Percentiles rank a stretch among this genome's conserved stretches.
phyloP scores from a whole-genome alignment of 2,888 invertebrate genomes.

The Agelastica alni region DNA sequence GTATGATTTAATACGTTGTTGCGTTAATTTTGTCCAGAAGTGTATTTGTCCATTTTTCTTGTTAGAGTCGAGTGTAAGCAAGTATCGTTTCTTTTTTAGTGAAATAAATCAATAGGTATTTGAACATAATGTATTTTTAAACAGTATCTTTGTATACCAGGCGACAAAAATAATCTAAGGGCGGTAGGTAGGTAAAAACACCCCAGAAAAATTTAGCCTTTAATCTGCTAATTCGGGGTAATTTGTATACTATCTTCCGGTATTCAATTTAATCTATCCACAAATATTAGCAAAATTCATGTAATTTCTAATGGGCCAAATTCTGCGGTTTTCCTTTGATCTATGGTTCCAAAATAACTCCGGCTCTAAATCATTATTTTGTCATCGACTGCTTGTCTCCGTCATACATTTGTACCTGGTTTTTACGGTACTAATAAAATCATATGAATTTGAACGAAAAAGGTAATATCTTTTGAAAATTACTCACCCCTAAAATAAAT shows the following conservation, averaged over 20 bases:
- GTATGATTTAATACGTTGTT: no score
- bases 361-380: conserved; percentile 11
- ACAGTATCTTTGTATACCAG: neutral
- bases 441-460: no score
- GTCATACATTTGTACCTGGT: neutral
- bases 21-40: no score
- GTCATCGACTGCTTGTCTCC: conserved; percentile 8
- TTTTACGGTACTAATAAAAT: no score
- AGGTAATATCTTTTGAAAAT: no score
- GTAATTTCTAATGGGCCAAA: conserved; percentile 12
- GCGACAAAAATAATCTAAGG: conserved; percentile 20
- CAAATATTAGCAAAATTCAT: conserved; percentile 22
- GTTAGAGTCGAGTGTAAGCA: no score
- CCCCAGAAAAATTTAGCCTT: conserved; percentile 11
- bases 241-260: conserved; percentile 14
- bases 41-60: no score
- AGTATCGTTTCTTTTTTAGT: no score
- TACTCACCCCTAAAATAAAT: no score
- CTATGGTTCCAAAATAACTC: conserved; percentile 4
- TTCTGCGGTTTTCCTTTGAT: conserved; percentile 10
- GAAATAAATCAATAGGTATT: neutral
- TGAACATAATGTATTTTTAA: neutral
- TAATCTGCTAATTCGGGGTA: conserved; percentile 15
- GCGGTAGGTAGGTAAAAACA: conserved; percentile 20
- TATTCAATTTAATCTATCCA: conserved; percentile 18